phyloP scores from a whole-genome alignment of 2,888 invertebrate genomes.

The Eurois occulta region DNA sequence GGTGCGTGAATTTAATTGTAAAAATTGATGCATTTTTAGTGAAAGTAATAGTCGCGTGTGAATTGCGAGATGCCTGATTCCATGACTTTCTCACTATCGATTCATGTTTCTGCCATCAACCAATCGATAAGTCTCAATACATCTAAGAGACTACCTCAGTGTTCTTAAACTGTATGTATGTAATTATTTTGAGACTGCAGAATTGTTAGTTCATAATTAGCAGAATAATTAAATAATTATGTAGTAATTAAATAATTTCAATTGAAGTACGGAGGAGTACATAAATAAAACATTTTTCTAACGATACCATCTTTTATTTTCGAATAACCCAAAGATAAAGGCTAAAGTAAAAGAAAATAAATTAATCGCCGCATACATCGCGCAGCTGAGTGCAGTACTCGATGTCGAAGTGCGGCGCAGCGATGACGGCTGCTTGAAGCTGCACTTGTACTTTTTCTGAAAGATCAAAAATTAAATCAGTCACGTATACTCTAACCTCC shows the following conservation, averaged over 20 bases:
- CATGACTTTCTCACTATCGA: constrained; percentile 73
- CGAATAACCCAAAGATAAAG: constrained; percentile 2
- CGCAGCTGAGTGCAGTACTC: constrained; percentile 76
- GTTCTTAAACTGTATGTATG: constrained; percentile 85
- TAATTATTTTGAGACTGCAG: constrained; percentile 90
- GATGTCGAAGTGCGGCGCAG: constrained; percentile 82
- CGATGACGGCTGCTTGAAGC: constrained; percentile 84
- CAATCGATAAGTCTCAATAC: constrained; percentile 75
- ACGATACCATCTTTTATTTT: constrained; percentile 77
- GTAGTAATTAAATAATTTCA: constrained; percentile 86
- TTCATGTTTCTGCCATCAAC: constrained; percentile 67
- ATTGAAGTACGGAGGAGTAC: constrained; percentile 87
- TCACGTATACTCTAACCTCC: background rate
- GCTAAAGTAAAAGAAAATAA: constrained; percentile 6
- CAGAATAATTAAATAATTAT: constrained; percentile 84
- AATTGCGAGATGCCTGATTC: constrained; percentile 70
- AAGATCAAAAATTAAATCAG: background rate
- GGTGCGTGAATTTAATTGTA: constrained; percentile 75
- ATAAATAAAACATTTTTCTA: constrained; percentile 88
- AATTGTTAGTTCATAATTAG: constrained; percentile 89
- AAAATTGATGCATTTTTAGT: constrained; percentile 87
- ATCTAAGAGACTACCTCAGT: constrained; percentile 85
- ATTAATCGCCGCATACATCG: constrained; percentile 78
- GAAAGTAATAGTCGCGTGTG: constrained; percentile 77
- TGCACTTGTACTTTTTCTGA: constrained; percentile 83